Evolutionary conservation across 2,888 invertebrate species (phyloP).

Genomic region (Eupithecia insigniata): DNA sequence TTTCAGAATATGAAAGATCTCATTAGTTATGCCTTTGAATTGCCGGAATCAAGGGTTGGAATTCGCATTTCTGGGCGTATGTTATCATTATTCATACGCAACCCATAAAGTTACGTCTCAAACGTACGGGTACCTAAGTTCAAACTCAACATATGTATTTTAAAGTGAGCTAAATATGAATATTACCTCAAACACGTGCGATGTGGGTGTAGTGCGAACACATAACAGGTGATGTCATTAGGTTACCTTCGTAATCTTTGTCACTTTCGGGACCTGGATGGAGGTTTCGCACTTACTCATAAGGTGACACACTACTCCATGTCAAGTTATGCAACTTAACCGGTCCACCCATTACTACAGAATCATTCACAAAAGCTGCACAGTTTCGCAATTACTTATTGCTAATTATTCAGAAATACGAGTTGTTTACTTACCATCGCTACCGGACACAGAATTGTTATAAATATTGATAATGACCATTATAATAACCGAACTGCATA

Average conservation of each 20-base stretch:
- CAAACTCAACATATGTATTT: constrained; percentile 12
- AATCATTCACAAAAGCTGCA: constrained; percentile 70
- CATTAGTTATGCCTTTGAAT: constrained; percentile 17
- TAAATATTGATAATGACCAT: constrained; percentile 51
- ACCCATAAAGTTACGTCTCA: constrained; percentile 15
- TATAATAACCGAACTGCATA: constrained; percentile 53
- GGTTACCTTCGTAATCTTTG: constrained; percentile 62
- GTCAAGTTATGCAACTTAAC: constrained; percentile 68
- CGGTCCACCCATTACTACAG: constrained; percentile 55
- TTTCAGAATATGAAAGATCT: constrained; percentile 11
- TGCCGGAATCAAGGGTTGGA: constrained; percentile 15
- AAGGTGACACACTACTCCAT: constrained; percentile 65
- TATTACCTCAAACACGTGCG: constrained; percentile 68
- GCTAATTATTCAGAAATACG: constrained; percentile 39
- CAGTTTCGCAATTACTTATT: constrained; percentile 50
- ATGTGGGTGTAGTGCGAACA: constrained; percentile 75
- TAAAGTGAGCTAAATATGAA: constrained; percentile 35
- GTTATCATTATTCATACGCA: constrained; percentile 15
- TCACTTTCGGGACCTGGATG: constrained; percentile 54
- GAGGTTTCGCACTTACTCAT: constrained; percentile 50
- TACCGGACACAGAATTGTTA: constrained; percentile 38
- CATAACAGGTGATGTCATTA: constrained; percentile 77
- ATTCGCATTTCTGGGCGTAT: constrained; percentile 10
- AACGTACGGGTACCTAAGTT: background rate
- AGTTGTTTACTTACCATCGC: constrained; percentile 39